Base-by-base conservation (phyloP, 2,113 vertebrate genomes). In the Hiodon alosoides region DNA sequence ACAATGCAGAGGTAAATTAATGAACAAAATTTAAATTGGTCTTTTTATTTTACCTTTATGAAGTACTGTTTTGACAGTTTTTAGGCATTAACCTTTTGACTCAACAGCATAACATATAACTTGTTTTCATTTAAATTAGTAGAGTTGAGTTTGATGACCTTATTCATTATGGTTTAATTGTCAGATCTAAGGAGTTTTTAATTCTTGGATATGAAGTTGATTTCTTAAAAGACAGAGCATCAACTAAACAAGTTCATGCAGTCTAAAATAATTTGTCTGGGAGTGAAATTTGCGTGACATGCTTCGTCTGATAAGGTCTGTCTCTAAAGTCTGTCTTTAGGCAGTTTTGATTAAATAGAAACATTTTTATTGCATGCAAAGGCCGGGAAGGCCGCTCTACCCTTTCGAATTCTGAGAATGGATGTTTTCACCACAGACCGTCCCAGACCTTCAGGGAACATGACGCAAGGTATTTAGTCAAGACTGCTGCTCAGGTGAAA, bases 161-260 rank as follows among this genome's bases (percentile, higher is more conserved):
- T 9, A 31, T 47, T 10, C 6, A 14, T 16, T 31, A 17, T 69
- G 16, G 52, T 16, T 71, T 47, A 31, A 52, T 58, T 54, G 31
- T 59, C 57, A 48, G 8, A 31, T 48, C 4, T 71, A 46, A 4
- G 46, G 52, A 52, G 67, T 9, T n/a, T 16, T 71, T 71, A 71
- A n/a, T 60, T 71, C 57, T 50, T 60, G 69, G 54, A 31, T 60
- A 10, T 46, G 31, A 55, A 11, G 59, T 59, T 47, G 13, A 57
- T 17, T 71, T 57, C 46, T 71, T 71, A 71, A 59, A 59, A 59
- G 60, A 71, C 58, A 59, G 31, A 55, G 11, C 31, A 10, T n/a
- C 14, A 69, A 53, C 7, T 47, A 62, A 71, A 77, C 76, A 77
- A 73, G 76, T 77, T 77, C 71, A 73, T 69, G 17, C 71, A 77